phyloP scores from a whole-genome alignment of 2,113 vertebrate genomes.

The Muscicapa adusta region DNA sequence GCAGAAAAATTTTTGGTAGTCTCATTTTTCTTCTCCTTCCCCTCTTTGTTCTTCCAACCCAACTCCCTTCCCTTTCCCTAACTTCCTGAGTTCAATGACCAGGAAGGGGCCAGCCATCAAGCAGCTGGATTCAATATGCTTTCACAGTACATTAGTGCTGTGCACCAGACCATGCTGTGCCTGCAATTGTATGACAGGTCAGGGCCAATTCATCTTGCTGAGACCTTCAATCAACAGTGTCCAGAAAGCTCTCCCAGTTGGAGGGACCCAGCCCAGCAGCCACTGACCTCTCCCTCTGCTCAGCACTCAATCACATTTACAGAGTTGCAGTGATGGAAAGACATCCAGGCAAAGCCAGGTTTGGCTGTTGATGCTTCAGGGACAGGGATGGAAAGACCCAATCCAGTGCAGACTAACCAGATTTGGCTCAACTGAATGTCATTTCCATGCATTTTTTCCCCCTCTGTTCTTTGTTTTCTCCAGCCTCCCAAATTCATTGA shows the following conservation, averaged over 20 bases:
- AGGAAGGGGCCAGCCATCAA: not conserved
- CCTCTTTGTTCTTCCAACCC: not conserved
- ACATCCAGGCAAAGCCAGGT: not conserved
- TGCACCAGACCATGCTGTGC: not conserved
- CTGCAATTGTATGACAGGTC: not conserved
- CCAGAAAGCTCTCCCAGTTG: slow-evolving; percentile 17
- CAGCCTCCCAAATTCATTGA: not conserved
- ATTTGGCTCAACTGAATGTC: not conserved
- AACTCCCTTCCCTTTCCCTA: not conserved
- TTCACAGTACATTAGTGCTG: slow-evolving; percentile 29
- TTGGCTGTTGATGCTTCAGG: not conserved
- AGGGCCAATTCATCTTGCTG: not conserved
- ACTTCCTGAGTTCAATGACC: not conserved
- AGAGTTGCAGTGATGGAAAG: not conserved
- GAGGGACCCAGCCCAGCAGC: not conserved
- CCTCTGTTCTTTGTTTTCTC: not conserved
- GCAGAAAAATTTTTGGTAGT: not conserved
- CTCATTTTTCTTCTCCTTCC: not conserved
- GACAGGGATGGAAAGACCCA: not conserved
- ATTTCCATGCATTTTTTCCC: not conserved
- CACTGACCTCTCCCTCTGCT: not conserved
- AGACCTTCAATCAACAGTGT: slow-evolving; percentile 7
- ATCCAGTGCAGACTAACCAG: not conserved
- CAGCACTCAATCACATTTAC: not conserved
- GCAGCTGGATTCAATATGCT: not conserved